A percentile compares a stretch with the other conserved stretches of the same genome.
These are phyloP conservation scores for Manis pentadactyla DNA, from an alignment of 2,797 vertebrate species.

Conservation along the genomic window DNA sequence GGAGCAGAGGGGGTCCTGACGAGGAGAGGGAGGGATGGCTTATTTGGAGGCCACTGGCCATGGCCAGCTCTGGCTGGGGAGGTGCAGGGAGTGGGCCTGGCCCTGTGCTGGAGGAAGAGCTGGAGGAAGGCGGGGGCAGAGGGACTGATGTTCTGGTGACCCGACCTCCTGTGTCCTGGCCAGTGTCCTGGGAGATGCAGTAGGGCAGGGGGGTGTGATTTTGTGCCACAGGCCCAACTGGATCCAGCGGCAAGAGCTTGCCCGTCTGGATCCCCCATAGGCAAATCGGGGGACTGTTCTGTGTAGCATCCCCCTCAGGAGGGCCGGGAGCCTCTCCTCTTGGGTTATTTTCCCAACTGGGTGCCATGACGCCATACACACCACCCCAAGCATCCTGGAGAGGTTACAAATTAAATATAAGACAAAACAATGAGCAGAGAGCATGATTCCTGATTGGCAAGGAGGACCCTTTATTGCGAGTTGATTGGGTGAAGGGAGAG, in stretches of 20 bases:
- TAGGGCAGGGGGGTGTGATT: not conserved
- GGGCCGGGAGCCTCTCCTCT: not conserved
- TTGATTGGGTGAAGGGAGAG: not conserved
- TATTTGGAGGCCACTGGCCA: not conserved
- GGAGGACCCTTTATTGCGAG: conserved; percentile 46
- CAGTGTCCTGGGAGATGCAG: not conserved
- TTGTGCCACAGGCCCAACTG: not conserved
- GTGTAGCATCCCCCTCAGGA: too few species aligned
- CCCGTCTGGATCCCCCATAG: not conserved
- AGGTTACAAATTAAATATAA: not conserved
- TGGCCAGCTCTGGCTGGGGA: not conserved
- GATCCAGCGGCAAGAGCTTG: not conserved
- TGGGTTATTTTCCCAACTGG: not conserved
- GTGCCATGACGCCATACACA: too few species aligned
- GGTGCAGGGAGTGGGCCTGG: not conserved
- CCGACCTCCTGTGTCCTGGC: not conserved
- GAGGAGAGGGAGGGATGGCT: not conserved
- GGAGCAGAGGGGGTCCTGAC: not conserved
- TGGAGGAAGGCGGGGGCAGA: not conserved
- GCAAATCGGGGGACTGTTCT: not conserved
- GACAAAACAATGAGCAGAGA: not conserved
- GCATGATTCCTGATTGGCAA: not conserved
- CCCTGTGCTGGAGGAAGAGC: not conserved
- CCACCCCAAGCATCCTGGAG: not conserved
- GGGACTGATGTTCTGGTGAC: too few species aligned